Conservation (phyloP, 2,797 vertebrate genomes). For the Valencia hispanica region DNA sequence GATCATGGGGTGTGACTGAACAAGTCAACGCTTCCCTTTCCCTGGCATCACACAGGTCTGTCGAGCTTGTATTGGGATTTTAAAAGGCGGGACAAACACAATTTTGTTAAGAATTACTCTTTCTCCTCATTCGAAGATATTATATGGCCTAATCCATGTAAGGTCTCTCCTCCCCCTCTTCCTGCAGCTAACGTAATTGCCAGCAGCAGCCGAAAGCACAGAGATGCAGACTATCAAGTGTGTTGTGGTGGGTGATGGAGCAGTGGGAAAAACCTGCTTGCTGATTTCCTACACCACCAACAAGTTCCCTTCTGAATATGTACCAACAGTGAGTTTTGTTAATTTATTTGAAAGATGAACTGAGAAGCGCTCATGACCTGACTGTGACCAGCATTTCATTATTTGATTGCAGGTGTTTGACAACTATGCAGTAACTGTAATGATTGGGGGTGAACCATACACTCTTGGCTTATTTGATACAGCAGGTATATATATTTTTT, state of each 20-base stretch:
- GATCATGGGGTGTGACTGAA: constrained; percentile 63
- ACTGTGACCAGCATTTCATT: neutral
- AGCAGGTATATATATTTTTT: constrained; percentile 70
- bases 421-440: constrained; percentile 86
- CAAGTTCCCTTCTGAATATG: constrained; percentile 86
- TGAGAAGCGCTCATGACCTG: neutral
- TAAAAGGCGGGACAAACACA: too few species aligned
- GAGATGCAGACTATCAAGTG: constrained; percentile 87
- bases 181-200: constrained; percentile 33
- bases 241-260: constrained; percentile 86
- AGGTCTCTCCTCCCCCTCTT: constrained; percentile 1
- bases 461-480: constrained; percentile 85
- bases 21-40: neutral
- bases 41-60: neutral
- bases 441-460: constrained; percentile 85
- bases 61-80: neutral
- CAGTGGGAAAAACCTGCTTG: constrained; percentile 87
- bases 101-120: neutral
- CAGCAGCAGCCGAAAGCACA: constrained; percentile 53
- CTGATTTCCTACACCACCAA: constrained; percentile 87
- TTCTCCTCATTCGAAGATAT: neutral
- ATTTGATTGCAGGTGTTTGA: constrained; percentile 77
- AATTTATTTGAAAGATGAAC: neutral
- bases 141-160: constrained; percentile 8
- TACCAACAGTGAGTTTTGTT: constrained; percentile 80